Evolutionary conservation across 92 coral and sea anemone species (phyloP), one percentile per base, ranked within the genome.

Genomic region (Pocillopora meandrina): DNA sequence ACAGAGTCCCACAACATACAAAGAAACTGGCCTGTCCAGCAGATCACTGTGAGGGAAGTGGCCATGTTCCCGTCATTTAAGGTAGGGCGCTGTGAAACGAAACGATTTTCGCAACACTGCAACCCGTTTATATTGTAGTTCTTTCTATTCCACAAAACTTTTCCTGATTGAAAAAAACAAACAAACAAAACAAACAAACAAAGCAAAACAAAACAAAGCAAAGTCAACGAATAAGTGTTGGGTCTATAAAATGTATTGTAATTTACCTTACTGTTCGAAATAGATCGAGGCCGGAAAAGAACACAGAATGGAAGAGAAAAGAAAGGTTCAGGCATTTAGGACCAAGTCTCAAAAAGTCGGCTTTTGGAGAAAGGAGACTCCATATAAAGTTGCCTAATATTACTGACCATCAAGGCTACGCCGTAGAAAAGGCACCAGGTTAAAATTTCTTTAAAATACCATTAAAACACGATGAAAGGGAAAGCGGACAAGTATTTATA

Each of bases 1-100:
- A 74, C n/a, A 74, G 56, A 74, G 56, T 74, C 62, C 78, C 19
- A 18, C 91, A 88, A 18, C 65, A 70, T 64, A 82, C 86, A 5
- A 88, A 88, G 34, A 88, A 88, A 67, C 20, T 88, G 72, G 87
- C 68, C 72, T 87, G 90, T 61, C 87, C 90, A n/a, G 90, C 87
- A 75, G 14, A 82, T 82, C 36, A 49, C 33, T 52, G 77, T 87
- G 79, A 26, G 83, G 3, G 87, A 87, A 65, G 87, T 87, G 14
- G 76, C 82, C 74, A 57, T 81, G 55, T 87, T 82, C 61, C 90
- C 65, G 13, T 36, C 75, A 57, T 87, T 65, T 79, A 82, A 87
- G 84, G 84, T 26, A 26, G 31, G 31, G 31, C 1, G 31, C 31
- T 26, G 31, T 26, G 31, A 26, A 26, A 26, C 31, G 31, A 26